Evolutionary conservation across 92 coral and sea anemone genomes (phyloP).

Genomic region (Porites rus): DNA sequence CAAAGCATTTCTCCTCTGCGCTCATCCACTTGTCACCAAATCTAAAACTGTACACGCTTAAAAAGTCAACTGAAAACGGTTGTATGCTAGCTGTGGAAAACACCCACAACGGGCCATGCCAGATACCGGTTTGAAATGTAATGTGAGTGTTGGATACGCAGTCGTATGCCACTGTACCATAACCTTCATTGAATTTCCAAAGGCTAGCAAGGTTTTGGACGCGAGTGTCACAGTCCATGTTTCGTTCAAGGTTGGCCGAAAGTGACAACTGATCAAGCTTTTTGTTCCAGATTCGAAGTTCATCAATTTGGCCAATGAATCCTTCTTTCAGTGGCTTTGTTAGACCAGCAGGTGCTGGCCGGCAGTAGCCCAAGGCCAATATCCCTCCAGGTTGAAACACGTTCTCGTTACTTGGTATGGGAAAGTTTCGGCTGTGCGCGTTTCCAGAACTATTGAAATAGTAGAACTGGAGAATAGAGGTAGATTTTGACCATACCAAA

Average conservation of each 20-base stretch:
- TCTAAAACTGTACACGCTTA: conserved; percentile 57
- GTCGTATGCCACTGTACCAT: conserved; percentile 83
- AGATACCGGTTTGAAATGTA: conserved; percentile 71
- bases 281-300: conserved; percentile 95
- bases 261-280: conserved; percentile 78
- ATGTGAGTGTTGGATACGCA: conserved; percentile 87
- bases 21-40: conserved; percentile 52
- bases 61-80: conserved; percentile 48
- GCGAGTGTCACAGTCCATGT: conserved; percentile 67
- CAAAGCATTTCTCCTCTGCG: conserved; percentile 61
- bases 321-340: conserved; percentile 70
- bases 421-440: conserved; percentile 89
- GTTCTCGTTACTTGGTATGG: conserved; percentile 72
- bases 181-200: conserved; percentile 97
- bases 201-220: conserved; percentile 75
- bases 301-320: conserved; percentile 93
- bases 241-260: conserved; percentile 57
- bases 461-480: conserved; percentile 89
- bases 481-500: conserved; percentile 87
- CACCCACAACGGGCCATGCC: conserved; percentile 90
- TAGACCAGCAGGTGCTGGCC: conserved; percentile 83
- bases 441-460: conserved; percentile 69
- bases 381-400: conserved; percentile 96
- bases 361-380: conserved; percentile 92
- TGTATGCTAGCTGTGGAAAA: conserved; percentile 83